Evolutionary conservation across 2,797 vertebrate genomes (phyloP).

Genomic region (Anomalospiza imberbis): DNA sequence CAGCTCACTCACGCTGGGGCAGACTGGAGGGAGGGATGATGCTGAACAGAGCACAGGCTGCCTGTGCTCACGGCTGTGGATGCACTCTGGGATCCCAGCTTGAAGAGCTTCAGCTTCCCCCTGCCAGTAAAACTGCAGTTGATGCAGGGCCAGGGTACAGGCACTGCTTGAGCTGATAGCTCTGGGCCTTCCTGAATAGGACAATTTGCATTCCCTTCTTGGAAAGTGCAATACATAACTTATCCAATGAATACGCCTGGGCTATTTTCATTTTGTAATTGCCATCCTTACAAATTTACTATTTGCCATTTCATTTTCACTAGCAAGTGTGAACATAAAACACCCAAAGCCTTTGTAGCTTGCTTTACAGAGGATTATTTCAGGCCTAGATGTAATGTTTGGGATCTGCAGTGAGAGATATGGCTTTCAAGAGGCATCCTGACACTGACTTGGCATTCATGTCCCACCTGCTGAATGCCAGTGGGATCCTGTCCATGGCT

Average conservation of each 20-base stretch:
- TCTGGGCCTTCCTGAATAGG: not conserved
- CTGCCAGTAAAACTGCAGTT: not conserved
- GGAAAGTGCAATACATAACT: not conserved
- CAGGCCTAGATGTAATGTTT: slow-evolving; percentile 35
- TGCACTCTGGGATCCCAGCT: rapidly evolving
- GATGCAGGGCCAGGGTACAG: not conserved
- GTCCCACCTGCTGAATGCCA: slow-evolving; percentile 51
- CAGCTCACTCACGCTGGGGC: not conserved
- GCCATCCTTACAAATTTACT: not conserved
- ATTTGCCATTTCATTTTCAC: slow-evolving; percentile 52
- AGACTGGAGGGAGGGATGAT: not conserved
- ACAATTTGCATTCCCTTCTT: slow-evolving; percentile 18
- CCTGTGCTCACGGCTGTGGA: rapidly evolving
- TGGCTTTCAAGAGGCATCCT: slow-evolving; percentile 30
- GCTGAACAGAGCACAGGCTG: not conserved
- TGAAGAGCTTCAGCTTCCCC: not conserved
- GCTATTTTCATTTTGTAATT: slow-evolving; percentile 35
- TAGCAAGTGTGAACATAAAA: slow-evolving; percentile 50
- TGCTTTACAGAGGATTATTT: slow-evolving; percentile 51
- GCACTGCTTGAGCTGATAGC: not conserved
- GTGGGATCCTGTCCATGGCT: slow-evolving; percentile 52
- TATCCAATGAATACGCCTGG: not conserved
- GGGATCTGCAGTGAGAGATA: slow-evolving; percentile 50
- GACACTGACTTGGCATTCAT: slow-evolving; percentile 7
- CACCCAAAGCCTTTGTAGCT: slow-evolving; percentile 41